Percentiles rank a stretch among this genome's conserved stretches.
Conservation (phyloP, 2,797 vertebrate species). For the Amazona finschi region DNA sequence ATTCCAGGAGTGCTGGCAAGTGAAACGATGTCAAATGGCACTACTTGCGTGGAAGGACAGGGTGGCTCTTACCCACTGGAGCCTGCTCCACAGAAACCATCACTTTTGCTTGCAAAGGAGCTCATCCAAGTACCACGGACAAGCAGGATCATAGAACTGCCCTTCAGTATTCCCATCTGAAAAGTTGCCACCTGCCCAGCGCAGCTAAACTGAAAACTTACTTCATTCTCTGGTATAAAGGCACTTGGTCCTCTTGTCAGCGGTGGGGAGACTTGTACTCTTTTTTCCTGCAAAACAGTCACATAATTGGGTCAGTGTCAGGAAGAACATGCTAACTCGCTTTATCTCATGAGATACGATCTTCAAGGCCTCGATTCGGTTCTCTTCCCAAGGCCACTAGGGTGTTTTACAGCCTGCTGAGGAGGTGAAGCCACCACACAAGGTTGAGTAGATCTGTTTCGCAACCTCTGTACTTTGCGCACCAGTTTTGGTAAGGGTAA, state of each 20-base stretch:
- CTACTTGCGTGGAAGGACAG: background rate
- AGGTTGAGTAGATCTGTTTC: background rate
- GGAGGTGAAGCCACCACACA: background rate
- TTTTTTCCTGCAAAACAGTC: conserved; percentile 78
- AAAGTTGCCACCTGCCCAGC: background rate
- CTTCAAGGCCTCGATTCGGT: background rate
- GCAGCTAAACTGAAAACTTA: conserved; percentile 46
- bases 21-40: background rate
- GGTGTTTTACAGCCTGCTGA: background rate
- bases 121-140: background rate
- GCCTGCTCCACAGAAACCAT: background rate
- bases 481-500: background rate
- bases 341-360: background rate
- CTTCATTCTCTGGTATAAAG: conserved; percentile 88
- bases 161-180: background rate
- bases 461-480: background rate
- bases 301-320: background rate
- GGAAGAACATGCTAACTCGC: background rate
- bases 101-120: background rate
- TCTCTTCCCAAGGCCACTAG: background rate
- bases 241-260: conserved; percentile 86
- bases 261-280: conserved; percentile 76
- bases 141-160: background rate
- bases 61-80: background rate
- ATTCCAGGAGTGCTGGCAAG: accelerated